A percentile compares a stretch with the other conserved stretches of the same genome.
Evolutionary conservation across 2,113 vertebrate genomes (phyloP).

Genomic region (Tragulus kanchil): DNA sequence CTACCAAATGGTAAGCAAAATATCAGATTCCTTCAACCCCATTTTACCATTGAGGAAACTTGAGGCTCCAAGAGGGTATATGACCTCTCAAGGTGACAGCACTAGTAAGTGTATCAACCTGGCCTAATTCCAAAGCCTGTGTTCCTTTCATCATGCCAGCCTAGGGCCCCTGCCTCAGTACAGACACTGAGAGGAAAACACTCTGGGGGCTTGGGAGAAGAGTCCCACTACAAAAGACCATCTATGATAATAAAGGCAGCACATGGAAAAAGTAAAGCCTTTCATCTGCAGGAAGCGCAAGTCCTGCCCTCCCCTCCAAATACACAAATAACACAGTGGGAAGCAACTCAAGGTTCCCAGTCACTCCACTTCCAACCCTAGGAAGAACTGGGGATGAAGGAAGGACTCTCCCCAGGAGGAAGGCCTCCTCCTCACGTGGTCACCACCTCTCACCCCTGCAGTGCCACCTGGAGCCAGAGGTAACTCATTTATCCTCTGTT

Average conservation of each 20-base stretch:
- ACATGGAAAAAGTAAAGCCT: neutral
- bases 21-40: neutral
- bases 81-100: neutral
- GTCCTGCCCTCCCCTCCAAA: neutral
- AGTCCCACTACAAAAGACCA: neutral
- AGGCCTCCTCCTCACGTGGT: neutral
- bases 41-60: conserved; percentile 2
- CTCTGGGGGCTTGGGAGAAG: neutral
- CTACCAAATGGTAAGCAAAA: neutral
- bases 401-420: neutral
- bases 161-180: neutral
- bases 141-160: neutral
- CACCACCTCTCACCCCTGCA: neutral
- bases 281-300: neutral
- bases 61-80: neutral
- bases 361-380: neutral
- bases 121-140: neutral
- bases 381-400: neutral
- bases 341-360: neutral
- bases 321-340: neutral
- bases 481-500: neutral
- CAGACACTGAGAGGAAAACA: neutral
- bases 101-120: neutral
- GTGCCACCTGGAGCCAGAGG: neutral
- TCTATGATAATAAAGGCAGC: neutral